Conservation (phyloP, 2,888 invertebrate genomes). For the Callimorpha dominula region DNA sequence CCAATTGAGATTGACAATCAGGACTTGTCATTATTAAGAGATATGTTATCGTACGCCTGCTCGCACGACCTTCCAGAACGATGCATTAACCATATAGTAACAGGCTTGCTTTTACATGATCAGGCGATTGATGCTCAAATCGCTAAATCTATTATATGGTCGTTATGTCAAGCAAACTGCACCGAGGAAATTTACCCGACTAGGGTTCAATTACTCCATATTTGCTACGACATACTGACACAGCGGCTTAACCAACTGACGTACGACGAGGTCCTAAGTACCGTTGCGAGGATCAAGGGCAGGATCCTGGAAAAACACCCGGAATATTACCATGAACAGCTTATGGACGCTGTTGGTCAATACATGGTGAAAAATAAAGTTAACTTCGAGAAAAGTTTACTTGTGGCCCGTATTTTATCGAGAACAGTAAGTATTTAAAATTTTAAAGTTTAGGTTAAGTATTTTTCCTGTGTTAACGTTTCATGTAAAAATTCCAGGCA, state of each 20-base stretch:
- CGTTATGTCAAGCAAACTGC: conserved; percentile 82
- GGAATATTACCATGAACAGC: conserved; percentile 88
- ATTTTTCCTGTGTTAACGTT: conserved; percentile 23
- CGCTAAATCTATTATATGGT: conserved; percentile 86
- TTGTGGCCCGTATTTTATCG: conserved; percentile 83
- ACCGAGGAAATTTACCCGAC: conserved; percentile 71
- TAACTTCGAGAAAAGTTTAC: conserved; percentile 81
- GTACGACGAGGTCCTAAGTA: conserved; percentile 82
- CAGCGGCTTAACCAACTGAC: conserved; percentile 74
- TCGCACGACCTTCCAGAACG: conserved; percentile 81
- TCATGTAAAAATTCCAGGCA: conserved; percentile 65
- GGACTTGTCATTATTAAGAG: conserved; percentile 81
- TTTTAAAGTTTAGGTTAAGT: not conserved
- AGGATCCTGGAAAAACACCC: conserved; percentile 77
- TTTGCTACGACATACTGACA: conserved; percentile 81
- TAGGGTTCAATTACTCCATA: conserved; percentile 82
- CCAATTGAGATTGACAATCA: conserved; percentile 85
- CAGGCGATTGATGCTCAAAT: conserved; percentile 74
- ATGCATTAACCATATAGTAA: conserved; percentile 84
- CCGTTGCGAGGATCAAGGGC: conserved; percentile 80
- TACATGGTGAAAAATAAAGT: conserved; percentile 83
- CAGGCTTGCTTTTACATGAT: conserved; percentile 78
- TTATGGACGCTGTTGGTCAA: conserved; percentile 86
- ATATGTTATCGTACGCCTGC: conserved; percentile 85
- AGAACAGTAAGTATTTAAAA: conserved; percentile 83